Evolutionary conservation across 2,888 invertebrate genomes (phyloP), one percentile per base, ranked within the genome.

Genomic region (Eupithecia insigniata): DNA sequence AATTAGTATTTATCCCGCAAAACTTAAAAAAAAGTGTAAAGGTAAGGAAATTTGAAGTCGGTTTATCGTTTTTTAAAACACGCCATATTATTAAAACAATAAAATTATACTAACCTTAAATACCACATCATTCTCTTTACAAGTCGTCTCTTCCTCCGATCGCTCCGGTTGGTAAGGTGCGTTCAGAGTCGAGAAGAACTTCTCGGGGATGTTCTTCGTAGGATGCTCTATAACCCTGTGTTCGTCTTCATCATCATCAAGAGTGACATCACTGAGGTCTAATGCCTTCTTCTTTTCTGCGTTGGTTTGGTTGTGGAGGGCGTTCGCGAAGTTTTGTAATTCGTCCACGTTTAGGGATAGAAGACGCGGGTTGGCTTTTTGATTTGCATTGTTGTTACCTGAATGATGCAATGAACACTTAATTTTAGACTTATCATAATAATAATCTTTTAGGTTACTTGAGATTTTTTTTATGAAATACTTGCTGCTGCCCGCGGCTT

Each of bases 221-320:
- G 87, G 87, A n/a, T 80, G 76, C 1, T 73, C 75, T 51, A 84
- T 51, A 3, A 22, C 85, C 0, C 86, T 79, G 3, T 84, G 81
- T 18, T 92, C 92, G 1, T 92, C 91, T 18, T 96, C 96, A 67
- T 96, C 95, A 74, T 95, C 90, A 55, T 96, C 96, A 94, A 97
- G 95, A 81, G 95, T 97, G 28, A 97, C 96, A 87, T 97, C 97
- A 85, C 97, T 97, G n/a, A 97, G 91, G 87, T 97, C 97, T 80
- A 73, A 14, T 4, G 55, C 36, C 7, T 91, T 93, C 76, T 87
- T 90, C 61, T 83, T 78, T 76, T 84, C 86, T n/a, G 81, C 76
- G 51, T 81, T 79, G 2, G 88, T 87, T 75, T 91, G 89, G 83
- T 93, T 93, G 64, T 94, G 93, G 68, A 92, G 78, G 3, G 89